Base-by-base conservation (phyloP, 2,797 vertebrate species). In the Morus bassanus region DNA sequence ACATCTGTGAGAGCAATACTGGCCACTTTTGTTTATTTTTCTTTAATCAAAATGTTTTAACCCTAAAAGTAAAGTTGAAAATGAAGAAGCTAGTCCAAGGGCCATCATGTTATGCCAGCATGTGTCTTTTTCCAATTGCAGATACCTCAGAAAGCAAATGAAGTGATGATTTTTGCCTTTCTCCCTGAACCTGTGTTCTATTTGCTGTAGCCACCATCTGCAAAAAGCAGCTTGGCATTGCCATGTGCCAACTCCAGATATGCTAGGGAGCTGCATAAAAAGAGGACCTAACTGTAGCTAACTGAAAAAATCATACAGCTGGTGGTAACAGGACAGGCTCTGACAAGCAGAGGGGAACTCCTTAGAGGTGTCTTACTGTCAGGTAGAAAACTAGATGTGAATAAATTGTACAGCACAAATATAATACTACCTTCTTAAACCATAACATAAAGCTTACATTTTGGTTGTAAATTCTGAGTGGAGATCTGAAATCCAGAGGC, bases 11-110 rank as follows among this genome's bases (percentile, higher is more conserved):
- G 45, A 85, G 84, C 51, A 75, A 51, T 64, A 12, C n/a, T 68
- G 54, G 45, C 15, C 61, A 80, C 46, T 95, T 92, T 18, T 89
- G 70, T 91, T 96, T 96, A 46, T 92, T 95, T 91, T 93, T 60
- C 70, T 92, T 95, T 37, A 57, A 83, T 0, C 64, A 27, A 88
- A 89, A 64, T 13, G 15, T 80, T 87, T 89, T 85, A 94, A 91
- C 68, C 68, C 50, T 83, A 43, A 72, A 88, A 76, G 5, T 39
- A 60, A 87, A 88, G 33, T 51, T 81, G 37, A 90, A 83, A 84
- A 57, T 54, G 31, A 88, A 85, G 70, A 79, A 68, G 30, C 7
- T 46, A 57, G 8, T 88, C n/a, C 31, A 70, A 83, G 43, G n/a
- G 18, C 8, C 33, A 60, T 59, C 63, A 22, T 18, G 27, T 46